phyloP scores from a whole-genome alignment of 2,113 vertebrate species.

The Gallinago jamesoni region DNA sequence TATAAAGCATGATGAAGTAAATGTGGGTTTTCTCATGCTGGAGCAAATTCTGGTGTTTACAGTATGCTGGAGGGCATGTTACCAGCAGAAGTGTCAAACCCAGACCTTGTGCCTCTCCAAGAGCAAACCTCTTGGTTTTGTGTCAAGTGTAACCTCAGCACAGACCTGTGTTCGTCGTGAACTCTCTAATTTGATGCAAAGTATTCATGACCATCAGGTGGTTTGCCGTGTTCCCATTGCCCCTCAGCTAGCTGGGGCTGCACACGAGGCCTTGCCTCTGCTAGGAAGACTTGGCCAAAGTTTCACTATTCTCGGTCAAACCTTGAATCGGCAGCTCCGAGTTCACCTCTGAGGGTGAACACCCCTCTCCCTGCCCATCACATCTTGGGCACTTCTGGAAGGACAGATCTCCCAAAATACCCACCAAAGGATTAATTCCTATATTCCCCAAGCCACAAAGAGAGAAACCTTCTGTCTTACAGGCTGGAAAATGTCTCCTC shows the following conservation, averaged over 20 bases:
- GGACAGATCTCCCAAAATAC: background rate
- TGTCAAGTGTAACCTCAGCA: background rate
- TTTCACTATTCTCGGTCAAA: background rate
- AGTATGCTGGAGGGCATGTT: background rate
- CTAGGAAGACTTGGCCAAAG: background rate
- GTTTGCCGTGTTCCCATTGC: background rate
- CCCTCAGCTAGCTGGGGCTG: accelerated
- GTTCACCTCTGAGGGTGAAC: background rate
- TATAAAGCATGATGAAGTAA: background rate
- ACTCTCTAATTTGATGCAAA: background rate
- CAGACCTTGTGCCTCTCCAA: background rate
- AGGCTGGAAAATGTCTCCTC: background rate
- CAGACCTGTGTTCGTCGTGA: background rate
- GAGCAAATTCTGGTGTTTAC: background rate
- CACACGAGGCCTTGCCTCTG: background rate
- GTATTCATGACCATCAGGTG: background rate
- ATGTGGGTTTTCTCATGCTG: accelerated
- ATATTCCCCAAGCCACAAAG: background rate
- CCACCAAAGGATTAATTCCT: background rate
- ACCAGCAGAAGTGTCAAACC: background rate
- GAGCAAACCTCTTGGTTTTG: background rate
- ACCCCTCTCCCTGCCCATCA: background rate
- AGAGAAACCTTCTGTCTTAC: background rate
- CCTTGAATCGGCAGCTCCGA: background rate
- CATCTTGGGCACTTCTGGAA: background rate